Conservation (phyloP, 1,140 invertebrate genomes). For the Drosophila nigromelanica region DNA sequence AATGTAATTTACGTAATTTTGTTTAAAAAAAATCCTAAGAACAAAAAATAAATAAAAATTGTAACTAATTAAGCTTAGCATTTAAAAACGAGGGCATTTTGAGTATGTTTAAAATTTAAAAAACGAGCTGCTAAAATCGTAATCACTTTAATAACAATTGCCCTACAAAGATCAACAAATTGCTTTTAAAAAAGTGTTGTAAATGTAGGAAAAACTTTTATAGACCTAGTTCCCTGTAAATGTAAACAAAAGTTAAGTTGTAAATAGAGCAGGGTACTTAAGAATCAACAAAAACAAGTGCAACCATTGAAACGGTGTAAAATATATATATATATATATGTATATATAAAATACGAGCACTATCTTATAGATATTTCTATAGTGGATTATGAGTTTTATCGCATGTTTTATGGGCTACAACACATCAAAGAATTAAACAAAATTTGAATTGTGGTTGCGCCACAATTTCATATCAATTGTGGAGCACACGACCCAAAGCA, state of each 20-base stretch:
- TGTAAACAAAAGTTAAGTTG: constrained; percentile 52
- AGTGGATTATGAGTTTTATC: constrained; percentile 5
- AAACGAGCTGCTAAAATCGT: constrained; percentile 39
- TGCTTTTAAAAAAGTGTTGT: constrained; percentile 17
- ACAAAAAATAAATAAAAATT: too few species aligned
- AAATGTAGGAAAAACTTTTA: constrained; percentile 37
- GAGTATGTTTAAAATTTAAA: constrained; percentile 6
- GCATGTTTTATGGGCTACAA: constrained; percentile 4
- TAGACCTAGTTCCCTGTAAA: constrained; percentile 49
- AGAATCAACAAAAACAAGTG: not conserved
- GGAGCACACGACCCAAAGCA: constrained; percentile 21
- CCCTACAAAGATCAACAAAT: constrained; percentile 20
- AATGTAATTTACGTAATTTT: not conserved
- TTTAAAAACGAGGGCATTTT: not conserved
- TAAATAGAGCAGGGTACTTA: constrained; percentile 13
- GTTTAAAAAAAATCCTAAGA: too few species aligned
- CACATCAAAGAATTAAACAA: constrained; percentile 10
- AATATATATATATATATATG: not conserved
- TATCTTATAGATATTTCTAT: not conserved
- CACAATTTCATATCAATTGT: constrained; percentile 26
- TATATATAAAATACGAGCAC: not conserved
- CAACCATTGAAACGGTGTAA: not conserved
- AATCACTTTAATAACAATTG: constrained; percentile 20
- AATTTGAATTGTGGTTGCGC: constrained; percentile 3
- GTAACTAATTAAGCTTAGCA: not conserved